Conservation (phyloP, 2,888 invertebrate species). For the Meiosimyza decipiens region DNA sequence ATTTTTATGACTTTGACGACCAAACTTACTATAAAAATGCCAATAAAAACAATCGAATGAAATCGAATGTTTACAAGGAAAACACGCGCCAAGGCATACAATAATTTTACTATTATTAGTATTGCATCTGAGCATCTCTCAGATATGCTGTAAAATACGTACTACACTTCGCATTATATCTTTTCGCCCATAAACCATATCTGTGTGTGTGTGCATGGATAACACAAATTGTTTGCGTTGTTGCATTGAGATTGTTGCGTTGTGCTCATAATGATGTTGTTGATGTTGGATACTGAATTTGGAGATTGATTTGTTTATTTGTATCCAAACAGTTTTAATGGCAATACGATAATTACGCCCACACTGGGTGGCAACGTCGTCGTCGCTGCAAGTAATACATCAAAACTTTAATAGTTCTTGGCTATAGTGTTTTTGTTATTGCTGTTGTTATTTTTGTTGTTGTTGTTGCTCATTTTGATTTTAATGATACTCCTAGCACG, state of each 20-base stretch:
- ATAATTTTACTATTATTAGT: neutral
- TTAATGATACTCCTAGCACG: slow-evolving; percentile 23
- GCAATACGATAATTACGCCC: slow-evolving; percentile 20
- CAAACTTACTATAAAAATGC: slow-evolving; percentile 17
- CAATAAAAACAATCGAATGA: slow-evolving; percentile 13
- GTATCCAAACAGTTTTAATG: slow-evolving; percentile 24
- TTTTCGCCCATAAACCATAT: neutral
- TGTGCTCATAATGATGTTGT: neutral
- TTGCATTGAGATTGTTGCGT: neutral
- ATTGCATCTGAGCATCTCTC: neutral
- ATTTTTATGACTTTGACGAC: slow-evolving; percentile 24
- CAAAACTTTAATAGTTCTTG: slow-evolving; percentile 14
- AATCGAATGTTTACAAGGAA: slow-evolving; percentile 26
- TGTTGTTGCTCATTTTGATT: slow-evolving; percentile 17
- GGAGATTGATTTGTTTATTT: slow-evolving; percentile 31
- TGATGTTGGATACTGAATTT: neutral
- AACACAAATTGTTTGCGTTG: neutral
- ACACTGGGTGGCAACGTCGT: slow-evolving; percentile 31
- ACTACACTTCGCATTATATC: neutral
- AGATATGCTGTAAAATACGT: neutral
- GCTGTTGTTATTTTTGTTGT: neutral
- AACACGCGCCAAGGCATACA: slow-evolving; percentile 21
- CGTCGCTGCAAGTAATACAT: slow-evolving; percentile 1
- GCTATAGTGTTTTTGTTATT: neutral
- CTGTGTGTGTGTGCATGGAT: neutral